Percentiles rank a stretch among this genome's conserved stretches.
phyloP scores from a whole-genome alignment of 2,113 vertebrate species.

The Hydropotes inermis region DNA sequence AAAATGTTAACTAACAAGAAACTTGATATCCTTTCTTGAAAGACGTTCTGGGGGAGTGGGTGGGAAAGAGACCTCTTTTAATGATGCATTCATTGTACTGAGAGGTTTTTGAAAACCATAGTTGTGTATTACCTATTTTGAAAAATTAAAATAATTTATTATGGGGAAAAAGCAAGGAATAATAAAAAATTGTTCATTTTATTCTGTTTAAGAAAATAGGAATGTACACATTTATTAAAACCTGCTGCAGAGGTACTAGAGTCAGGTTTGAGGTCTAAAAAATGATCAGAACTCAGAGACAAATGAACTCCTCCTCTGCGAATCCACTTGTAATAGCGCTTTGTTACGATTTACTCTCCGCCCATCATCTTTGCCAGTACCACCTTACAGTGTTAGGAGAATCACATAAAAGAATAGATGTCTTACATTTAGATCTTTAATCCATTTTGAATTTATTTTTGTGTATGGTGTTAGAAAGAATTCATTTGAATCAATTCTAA shows the following conservation, averaged over 20 bases:
- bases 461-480: too few species aligned
- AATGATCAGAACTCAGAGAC: background rate
- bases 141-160: background rate
- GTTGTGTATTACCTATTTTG: background rate
- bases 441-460: too few species aligned
- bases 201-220: background rate
- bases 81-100: background rate
- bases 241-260: background rate
- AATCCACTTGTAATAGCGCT: background rate
- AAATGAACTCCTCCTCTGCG: background rate
- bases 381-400: background rate
- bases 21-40: background rate
- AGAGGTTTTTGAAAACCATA: background rate
- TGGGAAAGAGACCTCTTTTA: slow-evolving; percentile 11
- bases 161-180: background rate
- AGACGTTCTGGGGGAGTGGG: background rate
- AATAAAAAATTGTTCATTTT: background rate
- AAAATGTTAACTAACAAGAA: background rate
- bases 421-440: too few species aligned
- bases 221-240: background rate
- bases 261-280: background rate
- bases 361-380: background rate
- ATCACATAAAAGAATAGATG: background rate
- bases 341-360: background rate
- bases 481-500: too few species aligned